Evolutionary conservation across 1,140 invertebrate species (phyloP), one percentile per base, ranked within the genome.

Genomic region (Aphelenchoides avenae): DNA sequence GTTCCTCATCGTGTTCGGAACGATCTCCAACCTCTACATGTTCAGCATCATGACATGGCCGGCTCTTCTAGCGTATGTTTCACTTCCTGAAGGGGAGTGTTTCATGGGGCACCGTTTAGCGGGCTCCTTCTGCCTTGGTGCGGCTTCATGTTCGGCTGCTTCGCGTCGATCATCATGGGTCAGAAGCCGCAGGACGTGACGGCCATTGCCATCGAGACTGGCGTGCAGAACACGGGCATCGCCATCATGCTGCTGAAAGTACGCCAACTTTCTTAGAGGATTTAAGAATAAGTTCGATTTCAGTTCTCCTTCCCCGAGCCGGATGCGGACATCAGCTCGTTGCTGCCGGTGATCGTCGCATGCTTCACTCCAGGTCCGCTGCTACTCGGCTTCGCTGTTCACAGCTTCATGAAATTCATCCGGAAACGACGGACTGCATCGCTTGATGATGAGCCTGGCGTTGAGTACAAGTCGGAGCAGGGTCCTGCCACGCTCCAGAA

Each of bases 171-270:
- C 20, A 20, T 75, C 1, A 37, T 72, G 9, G 31, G 62, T 37
- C 69, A 77, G 40, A 50, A 55, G 20, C 75, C 75, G 0, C 53
- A 55, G 22, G 58, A 93, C 71, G 80, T 85, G 5, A 79, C 90
- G 1, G 88, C 91, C 2, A 91, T 95, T 66, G 85, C 87, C 5
- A 86, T 94, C 54, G 91, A 95, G 81, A 91, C 89, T 13, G 91
- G 91, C 36, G 85, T 94, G 48, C 91, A 94, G 79, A 94, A 95
- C 79, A 92, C 90, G 0, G 91, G 90, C 18, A 88, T 93, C 61
- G 83, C 89, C 0, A 90, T 93, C 66, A 86, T 91, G 73, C 79
- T 94, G 48, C 79, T 92, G n/a, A 66, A 71, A 47, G 71, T 73
- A 39, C 22, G n/a, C 11, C 18, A 60, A 39, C 2, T 52, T 15